Conservation (phyloP, 1,140 invertebrate genomes). For the Lepidurus couesii region DNA sequence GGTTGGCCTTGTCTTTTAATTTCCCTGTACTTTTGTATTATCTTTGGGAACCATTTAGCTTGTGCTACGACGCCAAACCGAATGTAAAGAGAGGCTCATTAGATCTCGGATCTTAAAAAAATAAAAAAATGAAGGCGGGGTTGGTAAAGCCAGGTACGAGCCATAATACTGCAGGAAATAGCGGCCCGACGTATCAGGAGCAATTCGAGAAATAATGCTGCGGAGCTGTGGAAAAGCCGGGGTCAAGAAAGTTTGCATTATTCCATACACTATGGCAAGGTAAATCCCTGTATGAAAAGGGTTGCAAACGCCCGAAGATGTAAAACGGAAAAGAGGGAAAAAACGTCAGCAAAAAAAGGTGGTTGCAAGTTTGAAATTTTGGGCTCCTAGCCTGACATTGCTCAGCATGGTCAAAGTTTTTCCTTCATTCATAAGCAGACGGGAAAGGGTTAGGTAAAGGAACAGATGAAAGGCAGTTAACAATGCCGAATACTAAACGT, state of each 20-base stretch:
- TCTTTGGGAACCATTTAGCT: not conserved
- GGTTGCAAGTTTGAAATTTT: not conserved
- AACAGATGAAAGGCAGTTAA: slow-evolving; percentile 22
- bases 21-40: not conserved
- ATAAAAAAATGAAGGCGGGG: not conserved
- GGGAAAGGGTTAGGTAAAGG: not conserved
- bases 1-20: not conserved
- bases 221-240: not conserved
- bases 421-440: slow-evolving; percentile 12
- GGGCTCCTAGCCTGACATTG: not conserved
- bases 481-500: slow-evolving; percentile 4
- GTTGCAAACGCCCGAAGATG: not conserved
- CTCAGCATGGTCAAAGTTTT: not conserved
- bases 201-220: not conserved
- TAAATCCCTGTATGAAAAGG: too few relatives aligned
- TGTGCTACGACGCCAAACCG: not conserved
- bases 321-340: not conserved
- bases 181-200: not conserved
- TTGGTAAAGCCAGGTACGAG: not conserved
- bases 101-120: not conserved
- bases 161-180: not conserved
- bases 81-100: not conserved
- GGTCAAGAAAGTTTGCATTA: too few relatives aligned
- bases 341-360: not conserved
- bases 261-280: too few relatives aligned